Percentiles rank a stretch among this genome's conserved stretches.
Conservation (phyloP, 2,888 invertebrate genomes). For the Leuctra nigra region DNA sequence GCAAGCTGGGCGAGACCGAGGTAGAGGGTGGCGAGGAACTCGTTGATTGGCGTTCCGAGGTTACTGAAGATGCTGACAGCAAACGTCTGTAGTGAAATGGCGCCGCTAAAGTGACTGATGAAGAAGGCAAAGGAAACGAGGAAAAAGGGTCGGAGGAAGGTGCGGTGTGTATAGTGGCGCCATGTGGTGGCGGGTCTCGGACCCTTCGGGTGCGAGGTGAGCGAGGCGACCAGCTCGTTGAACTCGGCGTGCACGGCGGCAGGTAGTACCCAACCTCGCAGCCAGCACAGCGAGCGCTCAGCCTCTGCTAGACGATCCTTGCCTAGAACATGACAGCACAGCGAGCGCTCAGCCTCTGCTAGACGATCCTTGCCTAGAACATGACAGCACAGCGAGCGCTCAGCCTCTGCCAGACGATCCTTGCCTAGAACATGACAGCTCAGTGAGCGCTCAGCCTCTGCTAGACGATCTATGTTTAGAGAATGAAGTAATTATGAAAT, state of each 20-base stretch:
- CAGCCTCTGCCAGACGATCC: too few relatives aligned
- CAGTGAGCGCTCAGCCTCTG: too few relatives aligned
- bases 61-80: constrained; percentile 50
- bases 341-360: too few relatives aligned
- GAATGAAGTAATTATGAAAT: too few relatives aligned
- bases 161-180: constrained; percentile 35
- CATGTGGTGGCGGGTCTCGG: constrained; percentile 11
- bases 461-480: too few relatives aligned
- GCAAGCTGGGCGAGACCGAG: constrained; percentile 61
- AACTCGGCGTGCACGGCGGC: constrained; percentile 51
- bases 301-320: constrained; percentile 27
- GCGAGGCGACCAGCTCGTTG: background rate
- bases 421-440: too few relatives aligned
- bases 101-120: constrained; percentile 67
- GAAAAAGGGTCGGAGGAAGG: constrained; percentile 61
- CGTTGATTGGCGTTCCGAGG: constrained; percentile 64
- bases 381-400: too few relatives aligned
- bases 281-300: constrained; percentile 55
- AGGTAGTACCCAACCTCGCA: constrained; percentile 55
- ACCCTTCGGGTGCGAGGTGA: background rate
- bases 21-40: constrained; percentile 66
- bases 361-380: too few relatives aligned
- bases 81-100: constrained; percentile 55
- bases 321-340: too few relatives aligned
- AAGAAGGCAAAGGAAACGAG: constrained; percentile 62